Evolutionary conservation across 2,113 vertebrate genomes (phyloP).

Genomic region (Peromyscus maniculatus): DNA sequence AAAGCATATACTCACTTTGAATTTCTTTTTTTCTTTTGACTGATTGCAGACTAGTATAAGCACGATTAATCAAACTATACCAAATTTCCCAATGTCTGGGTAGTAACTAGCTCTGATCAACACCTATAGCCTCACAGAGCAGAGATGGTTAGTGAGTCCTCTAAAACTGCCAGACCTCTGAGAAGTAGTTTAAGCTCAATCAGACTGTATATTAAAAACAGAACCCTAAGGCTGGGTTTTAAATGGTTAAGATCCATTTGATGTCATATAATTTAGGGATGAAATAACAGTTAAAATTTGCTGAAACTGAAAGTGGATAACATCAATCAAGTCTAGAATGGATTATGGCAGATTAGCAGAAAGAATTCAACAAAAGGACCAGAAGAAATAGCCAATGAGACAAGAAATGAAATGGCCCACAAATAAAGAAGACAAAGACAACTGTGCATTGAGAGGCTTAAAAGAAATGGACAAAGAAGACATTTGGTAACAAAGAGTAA

Average conservation of each 20-base stretch:
- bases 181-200: slow-evolving; percentile 16
- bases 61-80: not conserved
- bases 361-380: not conserved
- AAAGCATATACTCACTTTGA: not conserved
- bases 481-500: not conserved
- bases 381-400: not conserved
- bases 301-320: not conserved
- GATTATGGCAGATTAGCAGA: not conserved
- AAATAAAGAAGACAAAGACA: not conserved
- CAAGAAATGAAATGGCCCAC: not conserved
- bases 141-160: not conserved
- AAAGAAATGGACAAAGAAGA: not conserved
- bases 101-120: not conserved
- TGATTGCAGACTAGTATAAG: not conserved
- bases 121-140: not conserved
- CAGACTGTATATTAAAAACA: not conserved
- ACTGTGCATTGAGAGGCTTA: not conserved
- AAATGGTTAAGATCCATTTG: slow-evolving; percentile 37
- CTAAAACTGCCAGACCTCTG: not conserved
- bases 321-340: not conserved
- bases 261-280: slow-evolving; percentile 29
- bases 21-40: not conserved
- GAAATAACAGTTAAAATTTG: slow-evolving; percentile 48
- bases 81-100: not conserved
- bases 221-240: not conserved